A percentile compares a stretch with the other conserved stretches of the same genome.
These are phyloP conservation scores for Limnephilus rhombicus DNA, from an alignment of 2,888 invertebrate genomes.

Conservation along the genomic window DNA sequence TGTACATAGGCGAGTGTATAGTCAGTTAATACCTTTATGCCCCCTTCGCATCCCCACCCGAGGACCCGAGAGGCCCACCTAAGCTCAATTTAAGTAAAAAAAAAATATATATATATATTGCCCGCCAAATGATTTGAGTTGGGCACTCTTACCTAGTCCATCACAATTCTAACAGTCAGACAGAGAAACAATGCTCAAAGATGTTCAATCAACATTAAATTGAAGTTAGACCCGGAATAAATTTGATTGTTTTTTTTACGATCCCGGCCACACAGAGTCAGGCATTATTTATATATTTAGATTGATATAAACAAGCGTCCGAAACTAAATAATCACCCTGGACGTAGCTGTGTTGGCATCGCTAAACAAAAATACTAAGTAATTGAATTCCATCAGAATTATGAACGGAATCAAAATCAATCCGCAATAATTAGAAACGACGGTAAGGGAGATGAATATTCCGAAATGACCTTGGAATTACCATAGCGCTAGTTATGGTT, in stretches of 20 bases:
- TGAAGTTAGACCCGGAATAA: neutral
- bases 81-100: no score
- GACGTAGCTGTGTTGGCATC: neutral
- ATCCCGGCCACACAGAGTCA: neutral
- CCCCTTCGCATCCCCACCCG: no score
- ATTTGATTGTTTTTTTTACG: neutral
- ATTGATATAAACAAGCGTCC: conserved; percentile 3
- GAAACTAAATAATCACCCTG: conserved; percentile 28
- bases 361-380: neutral
- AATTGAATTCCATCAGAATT: neutral
- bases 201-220: neutral
- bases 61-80: no score
- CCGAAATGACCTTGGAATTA: neutral
- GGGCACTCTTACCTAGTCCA: no score
- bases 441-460: neutral
- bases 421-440: neutral
- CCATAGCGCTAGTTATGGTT: neutral
- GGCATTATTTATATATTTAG: conserved; percentile 24
- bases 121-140: no score
- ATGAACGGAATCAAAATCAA: neutral
- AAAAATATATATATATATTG: no score
- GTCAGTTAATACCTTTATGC: no score
- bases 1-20: no score
- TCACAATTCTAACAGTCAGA: no score
- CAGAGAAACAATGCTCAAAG: no score